A percentile compares a stretch with the other conserved stretches of the same genome.
phyloP scores from a whole-genome alignment of 2,888 invertebrate genomes.

The Latrodectus elegans region DNA sequence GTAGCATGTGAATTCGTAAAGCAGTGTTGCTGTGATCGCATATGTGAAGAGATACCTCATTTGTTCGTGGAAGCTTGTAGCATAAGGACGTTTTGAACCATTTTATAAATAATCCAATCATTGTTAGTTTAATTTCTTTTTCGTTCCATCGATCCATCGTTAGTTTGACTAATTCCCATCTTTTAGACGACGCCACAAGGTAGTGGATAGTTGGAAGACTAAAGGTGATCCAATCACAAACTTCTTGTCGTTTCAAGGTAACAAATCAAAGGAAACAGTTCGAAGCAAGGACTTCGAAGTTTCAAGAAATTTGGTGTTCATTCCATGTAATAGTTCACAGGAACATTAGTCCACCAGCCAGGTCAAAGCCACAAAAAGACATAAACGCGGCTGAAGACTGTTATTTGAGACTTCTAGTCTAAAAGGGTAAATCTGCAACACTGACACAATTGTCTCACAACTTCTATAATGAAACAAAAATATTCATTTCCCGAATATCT shows the following conservation, averaged over 20 bases:
- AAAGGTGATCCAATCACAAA: background rate
- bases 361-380: background rate
- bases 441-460: background rate
- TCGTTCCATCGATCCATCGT: background rate
- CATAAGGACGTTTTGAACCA: background rate
- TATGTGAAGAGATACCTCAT: background rate
- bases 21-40: background rate
- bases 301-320: background rate
- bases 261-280: background rate
- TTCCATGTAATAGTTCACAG: background rate
- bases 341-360: background rate
- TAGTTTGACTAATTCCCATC: background rate
- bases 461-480: background rate
- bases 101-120: background rate
- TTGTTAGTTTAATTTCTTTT: background rate
- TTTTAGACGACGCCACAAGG: background rate
- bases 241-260: background rate
- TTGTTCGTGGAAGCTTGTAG: background rate
- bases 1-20: background rate
- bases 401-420: no score
- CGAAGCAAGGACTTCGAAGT: background rate
- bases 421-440: background rate
- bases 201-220: background rate
- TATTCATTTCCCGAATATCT: constrained; percentile 1
- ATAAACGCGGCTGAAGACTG: constrained; percentile 7